Conservation (phyloP, 2,113 vertebrate species). For the Colistium nudipinnis region DNA sequence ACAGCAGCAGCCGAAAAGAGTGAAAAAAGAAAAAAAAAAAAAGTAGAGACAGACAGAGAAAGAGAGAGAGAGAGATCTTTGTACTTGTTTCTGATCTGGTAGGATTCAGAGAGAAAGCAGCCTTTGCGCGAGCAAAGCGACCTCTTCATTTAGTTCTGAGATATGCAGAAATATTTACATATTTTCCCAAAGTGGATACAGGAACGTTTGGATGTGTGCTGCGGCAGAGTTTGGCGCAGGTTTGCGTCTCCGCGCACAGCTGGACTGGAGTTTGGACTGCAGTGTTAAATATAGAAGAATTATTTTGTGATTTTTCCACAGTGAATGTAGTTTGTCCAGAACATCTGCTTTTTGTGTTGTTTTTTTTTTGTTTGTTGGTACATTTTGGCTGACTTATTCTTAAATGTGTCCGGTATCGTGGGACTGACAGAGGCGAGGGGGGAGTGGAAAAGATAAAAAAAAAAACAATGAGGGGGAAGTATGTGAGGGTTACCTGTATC, state of each 20-base stretch:
- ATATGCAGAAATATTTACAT: conserved; percentile 80
- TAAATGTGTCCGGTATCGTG: conserved; percentile 25
- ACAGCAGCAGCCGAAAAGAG: conserved; percentile 3
- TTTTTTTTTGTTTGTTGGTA: not conserved
- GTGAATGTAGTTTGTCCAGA: conserved; percentile 1
- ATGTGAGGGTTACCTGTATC: conserved; percentile 71
- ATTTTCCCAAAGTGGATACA: conserved; percentile 68
- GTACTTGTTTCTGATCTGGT: conserved; percentile 21
- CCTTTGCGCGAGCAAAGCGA: conserved; percentile 22
- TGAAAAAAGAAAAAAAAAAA: too few species aligned
- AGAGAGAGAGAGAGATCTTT: not conserved
- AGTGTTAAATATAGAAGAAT: conserved; percentile 29
- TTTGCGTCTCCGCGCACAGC: conserved; percentile 27
- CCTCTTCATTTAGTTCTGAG: conserved; percentile 64
- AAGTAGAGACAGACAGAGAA: too few species aligned
- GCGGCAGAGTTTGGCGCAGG: conserved; percentile 32
- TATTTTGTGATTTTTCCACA: conserved; percentile 6
- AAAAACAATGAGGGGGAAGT: conserved; percentile 67
- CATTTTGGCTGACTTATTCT: conserved; percentile 31
- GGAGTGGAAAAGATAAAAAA: conserved; percentile 46
- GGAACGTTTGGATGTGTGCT: conserved; percentile 39
- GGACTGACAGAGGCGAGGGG: conserved; percentile 35
- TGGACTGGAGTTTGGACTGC: conserved; percentile 27
- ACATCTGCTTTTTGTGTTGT: not conserved
- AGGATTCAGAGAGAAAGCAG: conserved; percentile 26